These are phyloP conservation scores for Euzetes globulus DNA, from an alignment of 2,888 invertebrate species.

Conservation along the genomic window DNA sequence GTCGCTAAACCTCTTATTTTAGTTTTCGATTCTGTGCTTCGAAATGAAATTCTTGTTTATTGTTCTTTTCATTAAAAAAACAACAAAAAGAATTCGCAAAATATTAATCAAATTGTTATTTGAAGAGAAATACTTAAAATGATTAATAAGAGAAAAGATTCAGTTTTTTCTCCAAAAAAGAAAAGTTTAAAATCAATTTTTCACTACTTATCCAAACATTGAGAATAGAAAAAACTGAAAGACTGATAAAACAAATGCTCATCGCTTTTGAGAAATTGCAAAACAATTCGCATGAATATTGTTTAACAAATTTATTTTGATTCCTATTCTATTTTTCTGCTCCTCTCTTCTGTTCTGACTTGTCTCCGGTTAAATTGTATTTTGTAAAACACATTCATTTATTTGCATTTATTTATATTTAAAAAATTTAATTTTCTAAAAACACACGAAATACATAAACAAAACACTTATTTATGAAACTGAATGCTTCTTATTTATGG, in stretches of 20 bases:
- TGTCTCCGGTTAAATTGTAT: background rate
- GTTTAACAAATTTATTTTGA: background rate
- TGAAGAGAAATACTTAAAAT: background rate
- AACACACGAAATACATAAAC: background rate
- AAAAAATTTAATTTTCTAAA: background rate
- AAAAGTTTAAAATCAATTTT: background rate
- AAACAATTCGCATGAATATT: background rate
- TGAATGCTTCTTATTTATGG: constrained; percentile 2
- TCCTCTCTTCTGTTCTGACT: background rate
- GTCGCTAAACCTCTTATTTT: too few species aligned
- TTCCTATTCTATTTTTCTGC: background rate
- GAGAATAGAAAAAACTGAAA: background rate
- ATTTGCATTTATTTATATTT: background rate
- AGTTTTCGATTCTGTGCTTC: too few species aligned
- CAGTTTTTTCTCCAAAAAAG: background rate
- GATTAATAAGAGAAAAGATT: background rate
- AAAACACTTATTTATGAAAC: background rate
- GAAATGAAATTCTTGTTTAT: background rate
- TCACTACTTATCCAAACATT: background rate
- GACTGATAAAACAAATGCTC: background rate
- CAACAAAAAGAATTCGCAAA: too few species aligned
- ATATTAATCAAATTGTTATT: too few species aligned
- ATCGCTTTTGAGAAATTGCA: background rate
- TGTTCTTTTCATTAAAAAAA: background rate
- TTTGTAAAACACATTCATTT: constrained; percentile 14